Evolutionary conservation across 1,140 invertebrate genomes (phyloP), one percentile per base, ranked within the genome.

Genomic region (Drosophila nigromelanica): DNA sequence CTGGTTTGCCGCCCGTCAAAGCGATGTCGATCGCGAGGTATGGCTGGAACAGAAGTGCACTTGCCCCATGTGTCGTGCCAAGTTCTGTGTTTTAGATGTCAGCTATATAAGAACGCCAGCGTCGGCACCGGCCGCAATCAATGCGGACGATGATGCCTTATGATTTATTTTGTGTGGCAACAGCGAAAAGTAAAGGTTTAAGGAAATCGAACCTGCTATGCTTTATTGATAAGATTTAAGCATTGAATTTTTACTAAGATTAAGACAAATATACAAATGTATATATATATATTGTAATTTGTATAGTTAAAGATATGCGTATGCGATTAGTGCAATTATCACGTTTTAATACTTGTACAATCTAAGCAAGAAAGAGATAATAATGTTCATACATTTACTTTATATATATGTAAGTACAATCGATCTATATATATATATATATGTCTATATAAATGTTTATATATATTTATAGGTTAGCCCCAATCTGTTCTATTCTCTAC

Each of bases 1-100:
- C 91, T 98, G 97, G 97, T 97, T 96, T 93, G 96, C 96, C 35
- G 95, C 96, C 48, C 94, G 96, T 45, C 97, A 98, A 92, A 95
- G 96, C 83, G 94, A 96, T 74, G 93, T 94, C 39, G 91, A 93
- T 43, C 95, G 95, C 24, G 94, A 96, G 78, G 94, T 94, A 0
- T 98, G 98, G 98, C 92, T 98, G 40, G 94, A 94, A 24, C 95
- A 95, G n/a, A 96, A 96, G 90, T 96, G 96, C 91, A 95, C 96
- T 1, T 98, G 97, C 92, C 97, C 97, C 12, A 96, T 97, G 63
- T 98, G 97, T 86, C 93, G 97, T 77, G 95, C 96, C 37, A 93
- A 92, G 54, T 98, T 98, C 93, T 98, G 97, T 93, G 92, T 98
- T 42, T 93, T 97, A 30, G 97, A 98, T 93, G 96, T 98, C 11